These are phyloP conservation scores for Marmota flaviventris DNA, from an alignment of 2,113 vertebrate species.

Conservation along the genomic window DNA sequence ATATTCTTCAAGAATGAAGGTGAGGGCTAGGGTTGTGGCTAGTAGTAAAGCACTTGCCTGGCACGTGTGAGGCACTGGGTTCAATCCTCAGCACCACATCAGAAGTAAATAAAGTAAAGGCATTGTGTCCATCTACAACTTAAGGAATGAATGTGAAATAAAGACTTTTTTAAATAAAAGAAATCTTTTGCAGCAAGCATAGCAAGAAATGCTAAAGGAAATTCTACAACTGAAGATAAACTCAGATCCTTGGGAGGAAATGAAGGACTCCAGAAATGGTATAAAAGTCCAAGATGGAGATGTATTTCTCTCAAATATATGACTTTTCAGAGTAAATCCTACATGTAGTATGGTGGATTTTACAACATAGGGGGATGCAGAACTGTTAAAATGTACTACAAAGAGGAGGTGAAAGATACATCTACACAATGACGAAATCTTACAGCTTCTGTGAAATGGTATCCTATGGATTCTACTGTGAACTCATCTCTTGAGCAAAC, in stretches of 20 bases:
- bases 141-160: not conserved
- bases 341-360: too few species aligned
- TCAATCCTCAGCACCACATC: too few species aligned
- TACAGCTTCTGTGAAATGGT: accelerated
- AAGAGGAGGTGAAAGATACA: not conserved
- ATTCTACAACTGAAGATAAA: not conserved
- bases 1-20: not conserved
- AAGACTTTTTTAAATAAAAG: not conserved
- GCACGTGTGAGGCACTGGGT: too few species aligned
- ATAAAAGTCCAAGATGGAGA: too few species aligned
- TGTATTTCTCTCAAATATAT: not conserved
- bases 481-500: not conserved
- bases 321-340: not conserved
- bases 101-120: too few species aligned
- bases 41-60: too few species aligned
- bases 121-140: too few species aligned
- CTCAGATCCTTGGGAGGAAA: not conserved
- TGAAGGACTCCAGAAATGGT: not conserved
- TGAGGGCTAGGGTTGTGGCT: too few species aligned
- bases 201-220: not conserved
- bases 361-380: not conserved
- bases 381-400: not conserved
- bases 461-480: too few species aligned
- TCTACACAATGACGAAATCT: not conserved
- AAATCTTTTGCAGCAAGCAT: not conserved